Percentiles rank a stretch among this genome's conserved stretches.
These are phyloP conservation scores for Crocuta crocuta DNA, from an alignment of 2,113 vertebrate species.

Conservation along the genomic window DNA sequence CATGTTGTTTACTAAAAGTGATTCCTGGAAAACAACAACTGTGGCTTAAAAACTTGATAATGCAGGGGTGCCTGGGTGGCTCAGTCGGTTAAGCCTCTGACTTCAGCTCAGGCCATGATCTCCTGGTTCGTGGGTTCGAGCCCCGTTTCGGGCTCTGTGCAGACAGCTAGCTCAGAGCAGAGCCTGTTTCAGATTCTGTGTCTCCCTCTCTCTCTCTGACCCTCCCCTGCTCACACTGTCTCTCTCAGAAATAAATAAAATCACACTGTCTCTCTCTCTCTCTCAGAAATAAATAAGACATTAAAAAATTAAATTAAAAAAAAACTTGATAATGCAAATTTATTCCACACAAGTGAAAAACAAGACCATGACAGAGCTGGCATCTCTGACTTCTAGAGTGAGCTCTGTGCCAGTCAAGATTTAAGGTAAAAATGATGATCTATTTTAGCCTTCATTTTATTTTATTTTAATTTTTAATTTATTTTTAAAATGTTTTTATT, in stretches of 20 bases:
- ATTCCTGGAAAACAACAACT: constrained; percentile 6
- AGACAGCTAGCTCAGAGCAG: too few relatives aligned
- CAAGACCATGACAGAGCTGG: neutral
- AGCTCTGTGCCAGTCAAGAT: neutral
- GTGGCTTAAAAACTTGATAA: neutral
- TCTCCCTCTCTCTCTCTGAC: too few relatives aligned
- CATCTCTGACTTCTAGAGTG: neutral
- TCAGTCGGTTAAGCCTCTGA: too few relatives aligned
- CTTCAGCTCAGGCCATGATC: too few relatives aligned
- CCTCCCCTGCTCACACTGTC: too few relatives aligned
- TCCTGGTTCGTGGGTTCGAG: too few relatives aligned
- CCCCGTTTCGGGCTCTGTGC: too few relatives aligned
- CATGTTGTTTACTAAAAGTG: neutral
- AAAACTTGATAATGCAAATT: neutral
- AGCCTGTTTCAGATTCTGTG: too few relatives aligned
- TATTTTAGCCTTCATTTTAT: neutral
- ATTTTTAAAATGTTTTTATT: neutral
- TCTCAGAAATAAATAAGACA: too few relatives aligned
- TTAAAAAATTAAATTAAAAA: too few relatives aligned
- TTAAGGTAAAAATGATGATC: neutral
- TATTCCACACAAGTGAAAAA: neutral
- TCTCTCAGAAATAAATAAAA: too few relatives aligned
- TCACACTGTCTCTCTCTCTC: too few relatives aligned
- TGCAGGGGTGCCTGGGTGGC: neutral
- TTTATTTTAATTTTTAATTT: neutral